phyloP scores from a whole-genome alignment of 2,797 vertebrate species.

The Florisuga fusca region DNA sequence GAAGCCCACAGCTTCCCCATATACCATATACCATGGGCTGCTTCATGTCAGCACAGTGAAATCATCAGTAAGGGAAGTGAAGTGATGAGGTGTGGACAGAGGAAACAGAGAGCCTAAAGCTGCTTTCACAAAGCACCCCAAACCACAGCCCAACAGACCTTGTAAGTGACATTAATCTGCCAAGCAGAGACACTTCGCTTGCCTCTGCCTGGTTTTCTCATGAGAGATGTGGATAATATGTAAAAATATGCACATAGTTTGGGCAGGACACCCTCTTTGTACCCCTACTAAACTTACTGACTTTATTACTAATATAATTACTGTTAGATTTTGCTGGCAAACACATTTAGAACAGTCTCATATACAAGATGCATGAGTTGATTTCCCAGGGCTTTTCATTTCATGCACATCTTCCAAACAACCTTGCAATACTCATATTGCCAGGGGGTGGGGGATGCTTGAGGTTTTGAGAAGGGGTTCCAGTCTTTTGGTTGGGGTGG shows the following conservation, averaged over 20 bases:
- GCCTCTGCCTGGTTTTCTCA: neutral
- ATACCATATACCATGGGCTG: neutral
- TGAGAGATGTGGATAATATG: neutral
- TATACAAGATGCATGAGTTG: accelerated
- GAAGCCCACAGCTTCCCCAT: accelerated
- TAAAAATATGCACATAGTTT: neutral
- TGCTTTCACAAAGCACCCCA: neutral
- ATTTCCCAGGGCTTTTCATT: neutral
- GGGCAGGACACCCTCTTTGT: neutral
- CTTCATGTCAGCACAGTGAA: neutral
- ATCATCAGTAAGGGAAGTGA: neutral
- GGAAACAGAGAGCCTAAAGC: accelerated
- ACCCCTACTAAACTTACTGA: neutral
- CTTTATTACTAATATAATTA: neutral
- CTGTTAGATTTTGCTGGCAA: neutral
- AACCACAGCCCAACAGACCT: neutral
- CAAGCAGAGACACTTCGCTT: neutral
- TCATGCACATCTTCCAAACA: neutral
- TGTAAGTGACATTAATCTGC: neutral
- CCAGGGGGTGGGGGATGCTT: accelerated
- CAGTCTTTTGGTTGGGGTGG: neutral
- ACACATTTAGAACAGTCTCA: neutral
- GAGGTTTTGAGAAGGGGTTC: neutral
- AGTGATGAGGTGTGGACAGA: neutral
- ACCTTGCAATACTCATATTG: neutral